These are phyloP conservation scores for Porphyrio hochstetteri DNA, from an alignment of 2,113 vertebrate genomes.

Conservation along the genomic window DNA sequence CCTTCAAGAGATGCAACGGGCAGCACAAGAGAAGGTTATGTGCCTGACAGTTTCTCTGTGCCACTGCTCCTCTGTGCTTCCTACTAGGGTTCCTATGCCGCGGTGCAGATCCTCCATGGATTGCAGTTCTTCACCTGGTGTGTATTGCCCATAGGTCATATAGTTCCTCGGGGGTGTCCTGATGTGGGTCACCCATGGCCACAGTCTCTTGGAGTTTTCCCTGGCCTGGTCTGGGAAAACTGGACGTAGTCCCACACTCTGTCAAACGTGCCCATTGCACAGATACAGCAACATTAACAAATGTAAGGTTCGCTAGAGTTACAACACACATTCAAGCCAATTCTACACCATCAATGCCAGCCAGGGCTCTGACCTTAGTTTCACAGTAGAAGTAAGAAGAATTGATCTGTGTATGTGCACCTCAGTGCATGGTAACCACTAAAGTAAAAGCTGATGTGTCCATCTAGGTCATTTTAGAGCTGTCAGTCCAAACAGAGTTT, in stretches of 20 bases:
- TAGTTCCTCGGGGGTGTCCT: neutral
- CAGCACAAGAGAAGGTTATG: neutral
- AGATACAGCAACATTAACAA: neutral
- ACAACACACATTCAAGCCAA: neutral
- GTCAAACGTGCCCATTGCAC: neutral
- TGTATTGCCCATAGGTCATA: neutral
- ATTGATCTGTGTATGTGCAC: neutral
- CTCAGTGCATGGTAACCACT: neutral
- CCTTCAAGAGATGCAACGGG: neutral
- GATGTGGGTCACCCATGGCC: too few relatives aligned
- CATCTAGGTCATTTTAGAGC: neutral
- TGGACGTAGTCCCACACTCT: neutral
- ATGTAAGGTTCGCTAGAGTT: neutral
- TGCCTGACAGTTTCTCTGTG: neutral
- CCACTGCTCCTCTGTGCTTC: neutral
- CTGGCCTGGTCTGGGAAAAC: too few relatives aligned
- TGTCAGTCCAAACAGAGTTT: neutral
- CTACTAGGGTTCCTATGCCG: neutral
- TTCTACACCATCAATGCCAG: neutral
- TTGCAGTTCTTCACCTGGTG: neutral
- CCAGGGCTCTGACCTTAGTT: neutral
- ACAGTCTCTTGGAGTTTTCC: neutral
- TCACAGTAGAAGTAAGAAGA: neutral
- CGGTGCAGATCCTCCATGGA: neutral
- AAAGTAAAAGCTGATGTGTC: neutral